Percentiles rank a stretch among this genome's conserved stretches.
phyloP scores from a whole-genome alignment of 2,797 vertebrate genomes.

The Columba guinea region DNA sequence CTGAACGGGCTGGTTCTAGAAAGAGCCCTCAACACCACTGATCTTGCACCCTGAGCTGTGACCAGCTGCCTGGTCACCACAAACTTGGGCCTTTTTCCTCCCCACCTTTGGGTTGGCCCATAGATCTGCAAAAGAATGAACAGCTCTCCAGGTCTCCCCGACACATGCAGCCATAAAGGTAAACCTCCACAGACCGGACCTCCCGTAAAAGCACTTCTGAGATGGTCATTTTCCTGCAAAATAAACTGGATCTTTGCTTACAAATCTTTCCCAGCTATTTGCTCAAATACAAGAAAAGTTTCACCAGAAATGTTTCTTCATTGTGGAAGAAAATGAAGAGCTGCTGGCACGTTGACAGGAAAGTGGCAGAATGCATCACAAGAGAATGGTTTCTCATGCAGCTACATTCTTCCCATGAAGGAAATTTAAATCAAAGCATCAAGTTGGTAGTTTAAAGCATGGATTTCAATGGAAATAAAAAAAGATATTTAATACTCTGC shows the following conservation, averaged over 20 bases:
- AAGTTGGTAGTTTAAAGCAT: not conserved
- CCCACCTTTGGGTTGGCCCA: not conserved
- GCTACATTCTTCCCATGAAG: not conserved
- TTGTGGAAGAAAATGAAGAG: not conserved
- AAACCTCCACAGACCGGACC: not conserved
- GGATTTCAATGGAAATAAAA: not conserved
- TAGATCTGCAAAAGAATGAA: not conserved
- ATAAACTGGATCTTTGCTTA: not conserved
- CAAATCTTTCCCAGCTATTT: not conserved
- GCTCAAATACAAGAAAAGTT: not conserved
- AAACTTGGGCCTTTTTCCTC: not conserved
- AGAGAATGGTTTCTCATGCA: not conserved
- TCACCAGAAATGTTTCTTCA: not conserved
- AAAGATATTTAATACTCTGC: not conserved
- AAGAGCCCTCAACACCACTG: not conserved
- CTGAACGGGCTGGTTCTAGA: not conserved
- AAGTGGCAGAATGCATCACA: not conserved
- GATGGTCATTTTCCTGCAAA: not conserved
- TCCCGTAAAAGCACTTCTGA: not conserved
- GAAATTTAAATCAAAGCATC: not conserved
- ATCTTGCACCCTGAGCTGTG: not conserved
- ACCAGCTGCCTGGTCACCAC: not conserved
- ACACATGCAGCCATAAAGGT: not conserved
- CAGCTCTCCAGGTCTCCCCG: not conserved
- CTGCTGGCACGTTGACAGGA: not conserved